These are phyloP conservation scores for Cremastinae sp. DNA, from an alignment of 2,888 invertebrate species.

Conservation along the genomic window DNA sequence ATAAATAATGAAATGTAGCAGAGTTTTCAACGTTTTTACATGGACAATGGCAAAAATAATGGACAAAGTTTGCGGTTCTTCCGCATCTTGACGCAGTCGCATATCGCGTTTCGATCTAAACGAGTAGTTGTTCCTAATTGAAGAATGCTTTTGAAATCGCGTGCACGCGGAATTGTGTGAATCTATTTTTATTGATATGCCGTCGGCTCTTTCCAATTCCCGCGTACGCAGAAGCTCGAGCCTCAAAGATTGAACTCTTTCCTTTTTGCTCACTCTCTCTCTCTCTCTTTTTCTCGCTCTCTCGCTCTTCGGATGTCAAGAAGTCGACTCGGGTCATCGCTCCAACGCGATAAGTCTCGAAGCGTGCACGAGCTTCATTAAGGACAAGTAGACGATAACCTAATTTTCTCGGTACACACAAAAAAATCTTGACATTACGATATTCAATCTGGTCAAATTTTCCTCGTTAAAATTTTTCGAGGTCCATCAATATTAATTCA, in stretches of 20 bases:
- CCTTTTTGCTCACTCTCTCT: not conserved
- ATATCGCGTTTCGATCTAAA: slow-evolving; percentile 8
- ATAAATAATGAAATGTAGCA: too few species aligned
- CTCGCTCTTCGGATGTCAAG: not conserved
- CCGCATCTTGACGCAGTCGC: slow-evolving; percentile 13
- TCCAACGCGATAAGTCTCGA: slow-evolving; percentile 68
- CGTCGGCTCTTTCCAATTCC: slow-evolving; percentile 36
- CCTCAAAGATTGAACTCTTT: slow-evolving; percentile 6
- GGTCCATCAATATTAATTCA: not conserved
- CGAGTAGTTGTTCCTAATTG: slow-evolving; percentile 53
- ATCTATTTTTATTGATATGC: slow-evolving; percentile 22
- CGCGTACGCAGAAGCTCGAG: slow-evolving; percentile 27
- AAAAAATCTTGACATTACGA: slow-evolving; percentile 27
- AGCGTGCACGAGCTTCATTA: slow-evolving; percentile 66
- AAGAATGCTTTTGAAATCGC: slow-evolving; percentile 29
- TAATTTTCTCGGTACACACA: slow-evolving; percentile 66
- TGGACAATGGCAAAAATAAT: too few species aligned
- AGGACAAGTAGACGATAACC: slow-evolving; percentile 73
- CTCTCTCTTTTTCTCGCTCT: not conserved
- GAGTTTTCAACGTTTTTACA: too few species aligned
- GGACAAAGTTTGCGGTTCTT: too few species aligned
- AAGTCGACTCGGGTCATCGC: slow-evolving; percentile 67
- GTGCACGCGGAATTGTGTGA: slow-evolving; percentile 20
- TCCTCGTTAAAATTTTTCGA: not conserved
- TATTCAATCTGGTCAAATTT: slow-evolving; percentile 2